A percentile compares a stretch with the other conserved stretches of the same genome.
Evolutionary conservation across 92 coral and sea anemone species (phyloP).

Genomic region (Montipora capitata): DNA sequence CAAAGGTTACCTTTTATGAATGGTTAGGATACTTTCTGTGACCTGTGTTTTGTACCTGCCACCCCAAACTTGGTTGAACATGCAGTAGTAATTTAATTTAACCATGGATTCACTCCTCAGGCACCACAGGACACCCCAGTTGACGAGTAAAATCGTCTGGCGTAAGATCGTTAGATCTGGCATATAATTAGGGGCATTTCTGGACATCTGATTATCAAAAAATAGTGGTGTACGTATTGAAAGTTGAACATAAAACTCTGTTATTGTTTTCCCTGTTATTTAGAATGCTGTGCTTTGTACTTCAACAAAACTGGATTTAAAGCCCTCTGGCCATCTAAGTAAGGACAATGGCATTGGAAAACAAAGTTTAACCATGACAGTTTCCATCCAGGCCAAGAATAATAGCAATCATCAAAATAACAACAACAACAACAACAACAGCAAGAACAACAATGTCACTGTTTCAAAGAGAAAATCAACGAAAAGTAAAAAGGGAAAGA

Average conservation of each 20-base stretch:
- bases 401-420: conserved; percentile 39
- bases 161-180: no score
- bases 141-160: no score
- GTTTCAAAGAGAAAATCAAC: conserved; percentile 36
- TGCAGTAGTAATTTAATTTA: no score
- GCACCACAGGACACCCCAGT: no score
- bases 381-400: conserved; percentile 19
- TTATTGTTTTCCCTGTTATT: background rate
- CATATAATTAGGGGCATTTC: no score
- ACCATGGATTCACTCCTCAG: no score
- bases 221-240: no score
- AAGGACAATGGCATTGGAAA: conserved; percentile 46
- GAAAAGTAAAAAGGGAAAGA: conserved; percentile 41
- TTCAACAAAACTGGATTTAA: conserved; percentile 39
- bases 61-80: no score
- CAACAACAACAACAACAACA: conserved; percentile 42
- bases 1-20: no score
- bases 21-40: no score
- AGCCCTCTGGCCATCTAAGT: conserved; percentile 11
- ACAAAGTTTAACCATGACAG: conserved; percentile 13
- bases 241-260: background rate
- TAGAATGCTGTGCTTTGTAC: conserved; percentile 42
- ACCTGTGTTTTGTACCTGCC: no score
- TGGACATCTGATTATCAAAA: no score
- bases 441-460: background rate